Evolutionary conservation across 2,113 vertebrate genomes (phyloP).

Genomic region (Cyanoderma ruficeps): DNA sequence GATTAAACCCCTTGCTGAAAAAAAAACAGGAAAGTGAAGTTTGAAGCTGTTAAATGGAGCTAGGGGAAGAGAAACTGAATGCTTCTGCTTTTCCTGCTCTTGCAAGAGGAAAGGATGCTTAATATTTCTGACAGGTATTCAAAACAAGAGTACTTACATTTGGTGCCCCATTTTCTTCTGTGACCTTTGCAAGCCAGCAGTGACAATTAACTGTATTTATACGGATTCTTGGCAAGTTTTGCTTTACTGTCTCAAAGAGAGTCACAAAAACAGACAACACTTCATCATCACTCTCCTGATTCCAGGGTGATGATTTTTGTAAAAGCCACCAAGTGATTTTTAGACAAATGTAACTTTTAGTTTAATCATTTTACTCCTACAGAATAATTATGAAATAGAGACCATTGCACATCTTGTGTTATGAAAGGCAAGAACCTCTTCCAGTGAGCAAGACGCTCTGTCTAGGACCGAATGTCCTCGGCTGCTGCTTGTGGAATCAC

Average conservation of each 20-base stretch:
- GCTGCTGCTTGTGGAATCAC: neutral
- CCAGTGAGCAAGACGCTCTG: neutral
- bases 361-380: neutral
- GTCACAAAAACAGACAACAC: neutral
- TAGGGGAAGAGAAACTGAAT: neutral
- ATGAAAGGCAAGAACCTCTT: neutral
- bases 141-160: neutral
- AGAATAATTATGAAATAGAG: neutral
- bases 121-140: neutral
- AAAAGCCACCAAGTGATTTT: neutral
- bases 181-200: neutral
- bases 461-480: neutral
- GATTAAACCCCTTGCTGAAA: neutral
- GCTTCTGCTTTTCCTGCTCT: conserved; percentile 6
- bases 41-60: neutral
- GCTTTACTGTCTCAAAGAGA: neutral
- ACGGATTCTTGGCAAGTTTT: neutral
- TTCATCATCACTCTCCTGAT: neutral
- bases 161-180: rapidly evolving
- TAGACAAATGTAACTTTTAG: neutral
- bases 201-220: neutral
- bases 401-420: neutral
- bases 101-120: neutral
- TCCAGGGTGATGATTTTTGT: neutral
- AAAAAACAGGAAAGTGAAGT: neutral